Evolutionary conservation across 2,888 invertebrate species (phyloP), one percentile per base, ranked within the genome.

Genomic region (Anoplius nigerrimus): DNA sequence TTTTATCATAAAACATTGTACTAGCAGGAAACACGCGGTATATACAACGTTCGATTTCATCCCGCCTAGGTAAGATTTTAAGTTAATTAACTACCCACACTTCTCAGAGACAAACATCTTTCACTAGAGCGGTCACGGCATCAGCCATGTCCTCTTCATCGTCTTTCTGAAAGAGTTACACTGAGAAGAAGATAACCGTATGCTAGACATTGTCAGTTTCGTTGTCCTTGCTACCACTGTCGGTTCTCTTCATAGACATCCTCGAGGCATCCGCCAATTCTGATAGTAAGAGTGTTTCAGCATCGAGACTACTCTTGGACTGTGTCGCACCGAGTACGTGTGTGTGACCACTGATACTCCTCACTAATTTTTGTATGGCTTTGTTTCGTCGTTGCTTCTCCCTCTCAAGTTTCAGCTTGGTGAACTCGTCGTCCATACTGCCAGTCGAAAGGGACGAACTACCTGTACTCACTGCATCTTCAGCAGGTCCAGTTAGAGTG

Each of bases 311-410:
- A 16, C 66, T 69, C 18, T 21, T 73, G 15, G 81, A 66, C 3
- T 60, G 54, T 0, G n/a, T 48, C 6, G 21, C 18, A 2, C 27
- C 18, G 0, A 27, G 2, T 0, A 65, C 45, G 34, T 46, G 58
- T 5, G 54, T 57, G 0, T 80, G 78, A 0, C 91, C 91, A 71
- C 92, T 92, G 48, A 91, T 89, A 52, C 92, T 92, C 62, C 93
- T 90, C 0, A 91, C 93, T 4, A 92, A 84, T 81, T 92, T 93
- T 74, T 91, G 91, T 74, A 92, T 88, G 73, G 92, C 91, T 61
- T 92, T 91, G 62, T 92, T 91, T 5, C 90, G 88, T n/a, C 94
- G 91, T 83, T 94, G 93, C 82, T 93, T 93, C 80, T 94, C 93
- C 1, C 95, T 91, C 62, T 92, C 90, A 53, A 91, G 91, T 81